These are phyloP conservation scores for Drosophila jambulina DNA, from an alignment of 1,140 invertebrate genomes.

Conservation along the genomic window DNA sequence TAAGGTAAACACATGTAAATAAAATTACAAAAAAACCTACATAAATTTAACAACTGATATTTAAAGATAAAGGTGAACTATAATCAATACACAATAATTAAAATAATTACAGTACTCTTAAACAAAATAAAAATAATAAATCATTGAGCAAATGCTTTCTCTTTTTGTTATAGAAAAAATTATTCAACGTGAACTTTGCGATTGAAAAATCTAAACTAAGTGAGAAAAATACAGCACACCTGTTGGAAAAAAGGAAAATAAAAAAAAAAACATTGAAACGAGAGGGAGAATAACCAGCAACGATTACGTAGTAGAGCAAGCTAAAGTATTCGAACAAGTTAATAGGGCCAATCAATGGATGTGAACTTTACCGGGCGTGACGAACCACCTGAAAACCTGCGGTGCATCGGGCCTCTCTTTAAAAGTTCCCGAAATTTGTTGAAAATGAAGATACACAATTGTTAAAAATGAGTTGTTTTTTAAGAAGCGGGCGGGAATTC, in stretches of 20 bases:
- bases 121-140: neutral
- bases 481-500: slow-evolving; percentile 31
- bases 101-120: neutral
- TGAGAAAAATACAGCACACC: slow-evolving; percentile 24
- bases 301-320: slow-evolving; percentile 61
- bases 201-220: neutral
- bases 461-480: slow-evolving; percentile 57
- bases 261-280: slow-evolving; percentile 21
- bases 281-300: slow-evolving; percentile 29
- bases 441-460: slow-evolving; percentile 72
- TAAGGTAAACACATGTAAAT: neutral
- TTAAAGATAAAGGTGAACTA: neutral
- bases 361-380: slow-evolving; percentile 81
- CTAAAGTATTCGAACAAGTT: slow-evolving; percentile 53
- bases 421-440: slow-evolving; percentile 43
- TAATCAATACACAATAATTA: neutral
- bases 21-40: neutral
- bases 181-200: neutral
- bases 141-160: neutral
- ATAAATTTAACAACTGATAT: slow-evolving; percentile 1
- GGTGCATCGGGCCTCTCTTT: slow-evolving; percentile 75
- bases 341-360: slow-evolving; percentile 64
- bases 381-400: slow-evolving; percentile 81
- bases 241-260: neutral
- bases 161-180: neutral